Percentiles rank a stretch among this genome's conserved stretches.
phyloP scores from a whole-genome alignment of 2,113 vertebrate genomes.

The Xiphias gladius region DNA sequence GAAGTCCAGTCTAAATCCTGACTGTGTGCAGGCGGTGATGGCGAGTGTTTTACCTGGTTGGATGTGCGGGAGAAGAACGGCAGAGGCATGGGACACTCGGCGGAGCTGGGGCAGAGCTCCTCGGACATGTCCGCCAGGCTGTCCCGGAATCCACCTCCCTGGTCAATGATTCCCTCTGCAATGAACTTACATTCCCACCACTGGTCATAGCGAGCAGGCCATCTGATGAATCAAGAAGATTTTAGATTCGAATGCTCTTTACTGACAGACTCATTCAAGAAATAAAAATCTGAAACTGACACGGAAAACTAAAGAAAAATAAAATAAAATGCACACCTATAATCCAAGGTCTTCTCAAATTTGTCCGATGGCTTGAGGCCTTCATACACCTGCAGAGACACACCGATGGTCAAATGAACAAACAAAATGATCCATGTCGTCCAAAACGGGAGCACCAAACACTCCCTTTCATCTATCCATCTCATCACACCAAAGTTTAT shows the following conservation, averaged over 20 bases:
- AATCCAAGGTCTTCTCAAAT: constrained; percentile 96
- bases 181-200: constrained; percentile 99
- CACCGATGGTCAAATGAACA: too few species aligned
- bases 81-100: constrained; percentile 92
- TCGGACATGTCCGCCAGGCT: constrained; percentile 98
- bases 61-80: constrained; percentile 95
- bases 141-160: constrained; percentile 97
- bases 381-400: constrained; percentile 91
- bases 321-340: constrained; percentile 83
- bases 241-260: background rate
- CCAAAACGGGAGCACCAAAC: background rate
- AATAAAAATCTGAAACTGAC: background rate
- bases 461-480: too few species aligned
- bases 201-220: constrained; percentile 96
- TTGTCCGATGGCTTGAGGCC: constrained; percentile 97
- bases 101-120: constrained; percentile 96
- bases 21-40: background rate
- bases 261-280: background rate
- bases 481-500: too few species aligned
- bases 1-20: background rate
- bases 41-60: constrained; percentile 89
- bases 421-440: background rate
- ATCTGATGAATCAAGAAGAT: constrained; percentile 82
- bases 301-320: background rate
- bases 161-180: constrained; percentile 98